phyloP scores from a whole-genome alignment of 2,797 vertebrate genomes.

The Fistularia commersonii region DNA sequence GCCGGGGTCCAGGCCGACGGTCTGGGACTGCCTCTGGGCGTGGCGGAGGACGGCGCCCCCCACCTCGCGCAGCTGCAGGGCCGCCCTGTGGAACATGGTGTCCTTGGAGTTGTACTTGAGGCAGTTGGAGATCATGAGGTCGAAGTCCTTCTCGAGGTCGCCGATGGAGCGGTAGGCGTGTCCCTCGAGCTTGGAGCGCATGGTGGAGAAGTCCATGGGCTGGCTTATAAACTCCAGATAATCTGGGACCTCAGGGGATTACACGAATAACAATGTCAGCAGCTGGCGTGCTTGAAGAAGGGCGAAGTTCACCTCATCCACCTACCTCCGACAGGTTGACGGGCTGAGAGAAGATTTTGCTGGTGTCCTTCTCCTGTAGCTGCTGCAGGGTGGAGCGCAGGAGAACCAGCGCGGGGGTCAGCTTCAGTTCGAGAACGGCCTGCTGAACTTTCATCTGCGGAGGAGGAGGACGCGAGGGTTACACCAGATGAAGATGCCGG shows the following conservation, averaged over 20 bases:
- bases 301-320: conserved; percentile 4
- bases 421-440: conserved; percentile 87
- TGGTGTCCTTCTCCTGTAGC: conserved; percentile 92
- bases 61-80: conserved; percentile 87
- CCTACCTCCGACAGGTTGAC: conserved; percentile 89
- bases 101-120: conserved; percentile 98
- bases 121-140: conserved; percentile 98
- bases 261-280: conserved; percentile 42
- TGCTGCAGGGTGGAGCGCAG: conserved; percentile 90
- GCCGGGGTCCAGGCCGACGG: conserved; percentile 86
- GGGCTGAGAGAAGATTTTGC: conserved; percentile 90
- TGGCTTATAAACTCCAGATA: conserved; percentile 97
- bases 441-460: conserved; percentile 91
- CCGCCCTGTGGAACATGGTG: conserved; percentile 94
- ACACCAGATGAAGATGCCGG: no score
- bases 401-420: conserved; percentile 88
- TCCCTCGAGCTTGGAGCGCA: conserved; percentile 92
- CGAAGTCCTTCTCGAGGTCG: conserved; percentile 94
- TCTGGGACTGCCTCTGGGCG: conserved; percentile 89
- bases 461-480: not conserved
- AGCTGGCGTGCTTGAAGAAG: conserved; percentile 4
- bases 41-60: conserved; percentile 91
- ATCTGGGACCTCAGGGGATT: conserved; percentile 88
- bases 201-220: conserved; percentile 98
- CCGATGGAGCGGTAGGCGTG: conserved; percentile 88